Base-by-base conservation (phyloP, 2,797 vertebrate genomes). In the Darevskia nairensis region DNA sequence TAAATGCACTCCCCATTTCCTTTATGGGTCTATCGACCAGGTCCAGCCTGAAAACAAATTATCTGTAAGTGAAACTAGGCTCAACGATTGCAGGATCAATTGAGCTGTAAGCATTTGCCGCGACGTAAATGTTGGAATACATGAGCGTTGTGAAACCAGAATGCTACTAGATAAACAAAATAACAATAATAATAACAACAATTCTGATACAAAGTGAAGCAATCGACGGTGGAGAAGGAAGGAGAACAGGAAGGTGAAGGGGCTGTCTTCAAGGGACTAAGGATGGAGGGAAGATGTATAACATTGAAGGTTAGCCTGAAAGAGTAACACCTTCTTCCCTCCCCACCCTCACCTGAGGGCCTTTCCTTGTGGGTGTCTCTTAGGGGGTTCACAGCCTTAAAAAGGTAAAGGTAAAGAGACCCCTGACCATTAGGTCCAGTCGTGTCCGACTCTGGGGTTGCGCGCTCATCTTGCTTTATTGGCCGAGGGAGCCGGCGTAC, bases 41-140 rank as follows among this genome's bases (percentile, higher is more conserved):
- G 41, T 46, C 71, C 59, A 86, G 71, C 39, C 44, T 68, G 46
- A 86, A 68, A 81, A 89, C 71, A 86, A 81, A 86, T 77, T 82
- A 76, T 81, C 71, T 86, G 41, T 76, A 75, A 66, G 41, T 75
- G 68, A 81, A 89, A 85, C 79, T 23, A 74, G 88, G 46, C 41
- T 84, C 80, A 68, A 19, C 83, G 0, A 23, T 82, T 35, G 21
- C 83, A 76, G 74, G 39, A 1, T 82, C 64, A 82, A 1, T 75
- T 23, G 0, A 69, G 1, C 50, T 89, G 29, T 0, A 64, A 23
- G 1, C 15, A 8, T 27, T 3, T 72, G 79, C 27, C 61, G 1
- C 78, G 84, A 17, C 0, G 27, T 81, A 86, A 1, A 71, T 50
- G 15, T n/a, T 50, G 88, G 19, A 79, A 79, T 71, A 72, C 41